Percentiles rank a stretch among this genome's conserved stretches.
phyloP scores from a whole-genome alignment of 2,797 vertebrate genomes.

The Megalops cyprinoides region DNA sequence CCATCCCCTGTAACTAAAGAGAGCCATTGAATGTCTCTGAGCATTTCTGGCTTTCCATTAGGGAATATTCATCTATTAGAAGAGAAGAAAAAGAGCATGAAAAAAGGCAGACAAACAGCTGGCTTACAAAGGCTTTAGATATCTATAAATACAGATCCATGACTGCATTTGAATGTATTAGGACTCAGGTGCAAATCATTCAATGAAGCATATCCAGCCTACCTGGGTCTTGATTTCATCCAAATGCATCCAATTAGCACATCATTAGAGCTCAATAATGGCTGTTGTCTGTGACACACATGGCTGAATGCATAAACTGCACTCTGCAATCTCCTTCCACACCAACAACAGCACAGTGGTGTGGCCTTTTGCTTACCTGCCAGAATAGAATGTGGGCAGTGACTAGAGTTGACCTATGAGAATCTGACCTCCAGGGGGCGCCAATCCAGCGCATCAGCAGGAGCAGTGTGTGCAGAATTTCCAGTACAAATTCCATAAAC shows the following conservation, averaged over 20 bases:
- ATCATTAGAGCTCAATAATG: not conserved
- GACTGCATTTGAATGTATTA: not conserved
- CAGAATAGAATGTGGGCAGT: too few relatives aligned
- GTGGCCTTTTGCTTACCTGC: too few relatives aligned
- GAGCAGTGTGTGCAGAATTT: not conserved
- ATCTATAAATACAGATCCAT: not conserved
- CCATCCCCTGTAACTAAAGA: not conserved
- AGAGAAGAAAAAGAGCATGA: not conserved
- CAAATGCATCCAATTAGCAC: conserved; percentile 13
- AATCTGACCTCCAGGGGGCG: not conserved
- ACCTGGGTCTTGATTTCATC: not conserved
- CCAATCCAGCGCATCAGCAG: not conserved
- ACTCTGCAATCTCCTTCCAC: too few relatives aligned
- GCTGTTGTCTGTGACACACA: not conserved
- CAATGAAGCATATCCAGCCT: not conserved
- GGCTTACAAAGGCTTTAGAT: too few relatives aligned
- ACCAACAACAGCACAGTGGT: too few relatives aligned
- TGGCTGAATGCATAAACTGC: not conserved
- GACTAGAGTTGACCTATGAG: not conserved
- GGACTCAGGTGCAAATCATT: not conserved
- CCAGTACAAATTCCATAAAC: not conserved
- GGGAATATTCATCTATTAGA: not conserved
- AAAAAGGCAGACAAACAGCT: not conserved
- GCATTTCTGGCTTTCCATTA: conserved; percentile 6
- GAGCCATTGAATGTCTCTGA: conserved; percentile 9